Percentiles rank a stretch among this genome's conserved stretches.
phyloP scores from a whole-genome alignment of 1,140 invertebrate species.

The Tetraneura akinire region DNA sequence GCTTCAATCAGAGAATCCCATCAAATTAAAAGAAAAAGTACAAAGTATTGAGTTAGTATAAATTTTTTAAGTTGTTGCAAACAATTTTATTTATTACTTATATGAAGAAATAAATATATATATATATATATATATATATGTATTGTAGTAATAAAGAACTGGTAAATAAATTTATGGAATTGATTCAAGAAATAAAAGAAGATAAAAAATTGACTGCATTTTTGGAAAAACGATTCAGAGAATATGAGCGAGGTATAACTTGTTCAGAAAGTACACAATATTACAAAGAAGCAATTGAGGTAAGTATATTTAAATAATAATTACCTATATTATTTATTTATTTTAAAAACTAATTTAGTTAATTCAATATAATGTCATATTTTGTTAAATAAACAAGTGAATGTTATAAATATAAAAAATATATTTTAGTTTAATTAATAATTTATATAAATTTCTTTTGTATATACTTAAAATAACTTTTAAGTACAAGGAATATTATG shows the following conservation, averaged over 20 bases:
- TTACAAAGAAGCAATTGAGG: slow-evolving; percentile 29
- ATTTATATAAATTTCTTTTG: no score
- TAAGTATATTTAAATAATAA: neutral
- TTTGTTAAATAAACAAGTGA: no score
- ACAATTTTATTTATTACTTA: neutral
- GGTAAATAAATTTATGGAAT: slow-evolving; percentile 31
- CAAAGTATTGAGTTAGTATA: slow-evolving; percentile 15
- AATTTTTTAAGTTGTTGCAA: neutral
- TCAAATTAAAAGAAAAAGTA: slow-evolving; percentile 36
- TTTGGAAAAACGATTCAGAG: slow-evolving; percentile 41
- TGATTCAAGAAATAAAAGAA: slow-evolving; percentile 44
- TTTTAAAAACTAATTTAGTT: neutral
- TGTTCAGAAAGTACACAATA: slow-evolving; percentile 3
- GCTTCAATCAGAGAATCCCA: slow-evolving; percentile 11
- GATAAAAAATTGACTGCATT: slow-evolving; percentile 42
- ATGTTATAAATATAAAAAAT: no score
- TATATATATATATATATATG: no score
- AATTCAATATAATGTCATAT: neutral
- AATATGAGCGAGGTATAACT: slow-evolving; percentile 31
- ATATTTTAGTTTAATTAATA: no score
- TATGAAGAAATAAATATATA: no score
- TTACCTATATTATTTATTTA: no score
- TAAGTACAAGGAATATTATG: no score
- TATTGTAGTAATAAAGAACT: slow-evolving; percentile 11
- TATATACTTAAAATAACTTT: no score